Conservation (phyloP, 2,888 invertebrate genomes). For the Lobophora halterata region DNA sequence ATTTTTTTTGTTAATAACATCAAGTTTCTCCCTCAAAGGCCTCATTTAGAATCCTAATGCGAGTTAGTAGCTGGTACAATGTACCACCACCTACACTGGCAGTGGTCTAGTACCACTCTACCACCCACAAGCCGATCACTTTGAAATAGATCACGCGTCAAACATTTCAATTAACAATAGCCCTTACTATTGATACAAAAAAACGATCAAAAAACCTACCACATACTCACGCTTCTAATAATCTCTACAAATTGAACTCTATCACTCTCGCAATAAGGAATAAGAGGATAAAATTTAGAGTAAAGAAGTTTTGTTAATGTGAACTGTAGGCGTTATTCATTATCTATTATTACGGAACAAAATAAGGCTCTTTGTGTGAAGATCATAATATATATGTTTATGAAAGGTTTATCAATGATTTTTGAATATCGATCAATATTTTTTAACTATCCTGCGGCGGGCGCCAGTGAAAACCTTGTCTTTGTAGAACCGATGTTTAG, state of each 20-base stretch:
- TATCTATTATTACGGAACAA: slow-evolving; percentile 37
- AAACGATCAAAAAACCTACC: slow-evolving; percentile 24
- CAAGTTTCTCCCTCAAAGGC: too few species aligned
- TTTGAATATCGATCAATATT: slow-evolving; percentile 47
- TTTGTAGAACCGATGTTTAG: too few species aligned
- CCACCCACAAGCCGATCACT: slow-evolving; percentile 48
- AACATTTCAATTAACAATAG: slow-evolving; percentile 61
- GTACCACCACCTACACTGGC: slow-evolving; percentile 18
- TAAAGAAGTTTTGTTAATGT: slow-evolving; percentile 17
- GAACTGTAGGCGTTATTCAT: slow-evolving; percentile 39
- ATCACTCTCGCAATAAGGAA: slow-evolving; percentile 1
- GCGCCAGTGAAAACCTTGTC: slow-evolving; percentile 52
- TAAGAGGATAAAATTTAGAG: not conserved
- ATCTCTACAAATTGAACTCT: slow-evolving; percentile 20
- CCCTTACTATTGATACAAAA: slow-evolving; percentile 41
- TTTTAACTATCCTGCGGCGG: slow-evolving; percentile 43
- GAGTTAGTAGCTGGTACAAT: slow-evolving; percentile 30
- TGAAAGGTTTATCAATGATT: slow-evolving; percentile 38
- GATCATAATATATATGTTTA: slow-evolving; percentile 34
- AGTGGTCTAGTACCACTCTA: too few species aligned
- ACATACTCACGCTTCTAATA: not conserved
- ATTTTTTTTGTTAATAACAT: too few species aligned
- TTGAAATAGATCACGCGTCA: slow-evolving; percentile 49
- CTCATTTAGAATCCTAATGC: too few species aligned
- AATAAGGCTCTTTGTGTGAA: slow-evolving; percentile 38